Evolutionary conservation across 1,140 invertebrate genomes (phyloP).

Genomic region (Capitella teleta): DNA sequence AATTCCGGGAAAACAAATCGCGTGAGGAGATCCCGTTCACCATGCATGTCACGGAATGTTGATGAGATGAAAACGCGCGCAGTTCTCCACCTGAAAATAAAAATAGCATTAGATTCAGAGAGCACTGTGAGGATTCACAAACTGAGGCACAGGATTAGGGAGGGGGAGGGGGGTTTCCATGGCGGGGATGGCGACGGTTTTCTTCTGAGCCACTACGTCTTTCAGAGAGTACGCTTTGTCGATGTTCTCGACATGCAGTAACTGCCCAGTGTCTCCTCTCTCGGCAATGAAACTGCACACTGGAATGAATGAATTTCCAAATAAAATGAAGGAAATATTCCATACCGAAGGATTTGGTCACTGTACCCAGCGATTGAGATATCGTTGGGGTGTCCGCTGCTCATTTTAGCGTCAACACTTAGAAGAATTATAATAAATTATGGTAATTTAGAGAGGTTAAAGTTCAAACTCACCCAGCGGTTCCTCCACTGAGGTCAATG

Average conservation of each 20-base stretch:
- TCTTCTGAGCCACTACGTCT: constrained; percentile 5
- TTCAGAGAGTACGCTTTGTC: constrained; percentile 37
- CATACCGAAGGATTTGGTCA: constrained; percentile 39
- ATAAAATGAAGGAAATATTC: background rate
- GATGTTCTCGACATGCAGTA: constrained; percentile 43
- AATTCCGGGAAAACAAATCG: constrained; percentile 44
- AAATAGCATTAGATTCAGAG: no score
- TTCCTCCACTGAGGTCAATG: constrained; percentile 16
- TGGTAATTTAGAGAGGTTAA: no score
- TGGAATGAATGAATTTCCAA: background rate
- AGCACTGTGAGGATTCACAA: background rate
- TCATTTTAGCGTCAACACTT: constrained; percentile 7
- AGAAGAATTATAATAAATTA: constrained; percentile 13
- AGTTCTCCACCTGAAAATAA: constrained; percentile 36
- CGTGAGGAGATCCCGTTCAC: constrained; percentile 43
- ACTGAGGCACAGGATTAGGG: background rate
- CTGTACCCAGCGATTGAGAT: constrained; percentile 40
- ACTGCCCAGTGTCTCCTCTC: constrained; percentile 34
- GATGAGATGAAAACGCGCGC: constrained; percentile 46
- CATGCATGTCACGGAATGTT: constrained; percentile 46
- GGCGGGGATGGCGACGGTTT: constrained; percentile 4
- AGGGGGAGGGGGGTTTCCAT: no score
- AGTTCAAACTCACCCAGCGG: constrained; percentile 1
- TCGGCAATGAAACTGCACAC: constrained; percentile 42
- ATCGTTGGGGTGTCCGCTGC: constrained; percentile 36